phyloP scores from a whole-genome alignment of 2,113 vertebrate genomes.

The Phyllostomus discolor region DNA sequence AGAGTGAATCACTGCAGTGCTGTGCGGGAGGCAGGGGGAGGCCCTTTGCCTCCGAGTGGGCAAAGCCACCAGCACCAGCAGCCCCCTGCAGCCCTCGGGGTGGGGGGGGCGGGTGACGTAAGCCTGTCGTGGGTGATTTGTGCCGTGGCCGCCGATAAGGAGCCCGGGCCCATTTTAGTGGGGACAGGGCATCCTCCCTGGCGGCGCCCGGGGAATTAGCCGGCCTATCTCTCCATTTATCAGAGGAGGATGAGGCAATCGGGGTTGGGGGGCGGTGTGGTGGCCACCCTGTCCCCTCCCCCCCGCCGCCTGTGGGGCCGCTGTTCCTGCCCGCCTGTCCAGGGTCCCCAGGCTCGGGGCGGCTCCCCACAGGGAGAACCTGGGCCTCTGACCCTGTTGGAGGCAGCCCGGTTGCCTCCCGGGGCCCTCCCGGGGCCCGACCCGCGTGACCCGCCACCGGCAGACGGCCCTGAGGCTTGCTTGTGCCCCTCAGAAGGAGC shows the following conservation, averaged over 20 bases:
- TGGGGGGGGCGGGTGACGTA: constrained; percentile 41
- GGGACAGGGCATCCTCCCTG: neutral
- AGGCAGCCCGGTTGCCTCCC: neutral
- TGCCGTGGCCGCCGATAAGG: constrained; percentile 25
- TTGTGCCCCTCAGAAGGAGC: neutral
- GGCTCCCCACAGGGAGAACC: neutral
- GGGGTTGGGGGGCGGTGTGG: fast-evolving
- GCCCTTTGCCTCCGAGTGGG: constrained; percentile 23
- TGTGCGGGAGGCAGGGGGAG: neutral
- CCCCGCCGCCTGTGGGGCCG: fast-evolving
- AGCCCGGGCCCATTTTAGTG: neutral
- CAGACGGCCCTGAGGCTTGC: fast-evolving
- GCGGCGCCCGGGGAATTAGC: neutral
- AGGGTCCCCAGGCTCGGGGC: fast-evolving
- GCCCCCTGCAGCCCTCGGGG: neutral
- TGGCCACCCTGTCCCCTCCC: neutral
- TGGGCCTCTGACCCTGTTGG: neutral
- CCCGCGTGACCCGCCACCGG: fast-evolving
- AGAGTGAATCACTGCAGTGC: neutral
- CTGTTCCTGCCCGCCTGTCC: neutral
- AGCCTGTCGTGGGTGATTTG: constrained; percentile 45
- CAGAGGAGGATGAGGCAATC: neutral
- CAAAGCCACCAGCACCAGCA: neutral
- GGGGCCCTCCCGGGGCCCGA: fast-evolving
- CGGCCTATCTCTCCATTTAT: constrained; percentile 68